These are phyloP conservation scores for Limnephilus marmoratus DNA, from an alignment of 2,888 invertebrate genomes.

Conservation along the genomic window DNA sequence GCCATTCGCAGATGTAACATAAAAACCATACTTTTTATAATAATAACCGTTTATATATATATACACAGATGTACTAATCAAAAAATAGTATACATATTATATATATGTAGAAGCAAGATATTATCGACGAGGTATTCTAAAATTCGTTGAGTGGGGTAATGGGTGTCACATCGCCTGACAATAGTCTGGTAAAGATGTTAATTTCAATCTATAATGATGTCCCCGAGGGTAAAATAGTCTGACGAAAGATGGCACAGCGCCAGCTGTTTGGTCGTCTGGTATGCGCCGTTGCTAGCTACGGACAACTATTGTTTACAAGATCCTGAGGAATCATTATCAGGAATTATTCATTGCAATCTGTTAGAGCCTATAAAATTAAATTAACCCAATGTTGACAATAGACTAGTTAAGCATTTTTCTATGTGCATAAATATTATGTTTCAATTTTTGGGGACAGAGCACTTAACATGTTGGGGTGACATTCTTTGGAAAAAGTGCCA, in stretches of 20 bases:
- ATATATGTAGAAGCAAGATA: slow-evolving; percentile 16
- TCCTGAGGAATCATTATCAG: neutral
- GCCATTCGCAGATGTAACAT: neutral
- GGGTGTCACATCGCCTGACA: slow-evolving; percentile 30
- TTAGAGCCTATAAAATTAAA: neutral
- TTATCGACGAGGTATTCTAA: neutral
- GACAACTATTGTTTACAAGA: slow-evolving; percentile 24
- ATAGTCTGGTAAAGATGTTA: slow-evolving; percentile 57
- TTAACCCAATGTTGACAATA: neutral
- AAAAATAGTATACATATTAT: slow-evolving; percentile 37
- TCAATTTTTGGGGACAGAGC: too few species aligned
- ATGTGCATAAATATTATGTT: too few species aligned
- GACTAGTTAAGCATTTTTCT: too few species aligned
- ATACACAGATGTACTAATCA: slow-evolving; percentile 9
- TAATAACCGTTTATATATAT: slow-evolving; percentile 19
- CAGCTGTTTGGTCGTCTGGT: slow-evolving; percentile 52
- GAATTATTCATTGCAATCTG: neutral
- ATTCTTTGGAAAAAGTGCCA: neutral
- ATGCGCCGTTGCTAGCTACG: slow-evolving; percentile 41
- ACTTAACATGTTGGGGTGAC: too few species aligned
- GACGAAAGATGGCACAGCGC: slow-evolving; percentile 53
- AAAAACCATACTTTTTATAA: neutral
- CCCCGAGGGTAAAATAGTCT: slow-evolving; percentile 56
- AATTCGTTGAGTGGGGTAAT: neutral
- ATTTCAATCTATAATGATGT: slow-evolving; percentile 58